phyloP scores from a whole-genome alignment of 2,113 vertebrate species.

The Neolamprologus devosi region DNA sequence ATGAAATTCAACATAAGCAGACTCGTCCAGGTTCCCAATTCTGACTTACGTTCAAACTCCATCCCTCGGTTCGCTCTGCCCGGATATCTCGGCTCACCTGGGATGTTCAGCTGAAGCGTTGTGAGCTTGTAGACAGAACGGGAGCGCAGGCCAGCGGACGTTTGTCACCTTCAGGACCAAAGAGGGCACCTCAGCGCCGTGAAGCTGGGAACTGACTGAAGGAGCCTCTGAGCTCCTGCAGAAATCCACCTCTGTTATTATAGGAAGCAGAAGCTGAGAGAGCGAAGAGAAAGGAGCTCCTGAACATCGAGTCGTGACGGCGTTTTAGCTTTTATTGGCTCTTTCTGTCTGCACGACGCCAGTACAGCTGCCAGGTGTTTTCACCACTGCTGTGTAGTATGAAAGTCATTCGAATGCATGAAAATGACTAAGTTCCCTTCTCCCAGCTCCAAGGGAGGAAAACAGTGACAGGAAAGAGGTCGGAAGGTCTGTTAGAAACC shows the following conservation, averaged over 20 bases:
- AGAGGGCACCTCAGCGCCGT: rapidly evolving
- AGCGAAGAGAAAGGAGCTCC: rapidly evolving
- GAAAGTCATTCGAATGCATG: background rate
- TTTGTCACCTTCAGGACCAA: background rate
- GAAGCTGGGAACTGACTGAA: background rate
- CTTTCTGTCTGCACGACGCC: background rate
- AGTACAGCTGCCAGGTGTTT: background rate
- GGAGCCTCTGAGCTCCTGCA: background rate
- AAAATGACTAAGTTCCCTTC: background rate
- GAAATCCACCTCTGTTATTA: background rate
- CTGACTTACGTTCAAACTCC: background rate
- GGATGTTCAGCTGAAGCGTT: background rate
- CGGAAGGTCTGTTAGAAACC: rapidly evolving
- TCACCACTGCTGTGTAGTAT: background rate
- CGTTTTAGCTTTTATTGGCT: background rate
- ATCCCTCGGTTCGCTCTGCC: background rate
- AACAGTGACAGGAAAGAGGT: background rate
- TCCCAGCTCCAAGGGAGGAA: background rate
- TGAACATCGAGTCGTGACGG: background rate
- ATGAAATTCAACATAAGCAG: background rate
- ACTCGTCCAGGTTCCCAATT: background rate
- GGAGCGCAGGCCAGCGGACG: background rate
- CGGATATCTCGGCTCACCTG: background rate
- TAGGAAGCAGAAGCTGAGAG: background rate
- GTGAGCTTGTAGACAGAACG: background rate